These are phyloP conservation scores for Poecile atricapillus DNA, from an alignment of 2,113 vertebrate species.

Conservation along the genomic window DNA sequence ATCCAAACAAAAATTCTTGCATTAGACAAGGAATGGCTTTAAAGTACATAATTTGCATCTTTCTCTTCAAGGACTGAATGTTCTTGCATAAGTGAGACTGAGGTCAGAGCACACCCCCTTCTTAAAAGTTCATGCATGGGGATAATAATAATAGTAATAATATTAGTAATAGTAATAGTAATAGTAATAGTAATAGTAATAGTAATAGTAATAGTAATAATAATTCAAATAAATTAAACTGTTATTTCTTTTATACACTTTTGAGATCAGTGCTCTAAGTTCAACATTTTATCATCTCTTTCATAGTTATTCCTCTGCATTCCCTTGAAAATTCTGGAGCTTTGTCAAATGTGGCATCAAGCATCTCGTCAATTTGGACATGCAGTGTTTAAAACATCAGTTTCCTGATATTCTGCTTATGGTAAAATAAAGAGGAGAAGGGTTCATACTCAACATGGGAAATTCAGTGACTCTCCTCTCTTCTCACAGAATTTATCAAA, in stretches of 20 bases:
- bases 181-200: neutral
- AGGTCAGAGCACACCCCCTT: neutral
- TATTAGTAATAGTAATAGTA: too few relatives aligned
- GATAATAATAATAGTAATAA: neutral
- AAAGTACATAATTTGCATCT: neutral
- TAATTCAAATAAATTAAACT: neutral
- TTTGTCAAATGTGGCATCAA: neutral
- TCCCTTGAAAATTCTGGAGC: neutral
- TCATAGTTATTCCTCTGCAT: neutral
- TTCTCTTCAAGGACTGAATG: neutral
- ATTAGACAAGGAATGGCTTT: neutral
- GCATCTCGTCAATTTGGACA: neutral
- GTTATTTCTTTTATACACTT: neutral
- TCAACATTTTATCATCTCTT: neutral
- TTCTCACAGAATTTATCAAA: neutral
- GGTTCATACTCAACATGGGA: neutral
- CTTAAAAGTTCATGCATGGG: neutral
- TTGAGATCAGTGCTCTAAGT: neutral
- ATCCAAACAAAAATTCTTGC: neutral
- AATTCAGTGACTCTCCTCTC: neutral
- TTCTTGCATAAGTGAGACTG: neutral
- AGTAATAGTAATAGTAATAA: neutral
- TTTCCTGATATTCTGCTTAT: neutral
- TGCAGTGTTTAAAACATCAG: neutral
- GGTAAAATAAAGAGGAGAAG: neutral